Evolutionary conservation across 2,888 invertebrate species (phyloP), one percentile per base, ranked within the genome.

Genomic region (Thecophora atra): DNA sequence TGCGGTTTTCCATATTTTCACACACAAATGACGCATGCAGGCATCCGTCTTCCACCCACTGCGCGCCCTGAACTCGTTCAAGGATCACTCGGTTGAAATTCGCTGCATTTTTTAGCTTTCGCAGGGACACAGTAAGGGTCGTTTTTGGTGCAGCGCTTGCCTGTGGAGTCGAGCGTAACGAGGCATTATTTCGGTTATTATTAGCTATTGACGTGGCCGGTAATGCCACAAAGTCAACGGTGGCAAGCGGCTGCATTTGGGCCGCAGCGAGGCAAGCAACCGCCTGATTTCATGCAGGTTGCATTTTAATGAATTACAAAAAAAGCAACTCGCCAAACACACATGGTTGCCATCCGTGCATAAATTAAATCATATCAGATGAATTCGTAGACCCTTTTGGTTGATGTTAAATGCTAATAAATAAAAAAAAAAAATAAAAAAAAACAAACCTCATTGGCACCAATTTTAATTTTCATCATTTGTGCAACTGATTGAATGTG

Each of bases 241-340:
- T 17, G 15, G 17, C 15, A n/a, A 5, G 13, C 15, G 17, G 5
- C 17, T 30, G 44, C 60, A 11, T 37, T 37, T 37, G 30, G 30
- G 15, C 30, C 30, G 6, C 37, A 37, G 37, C 37, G 11, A 37
- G 11, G 63, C 19, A 44, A 37, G 15, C 21, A n/a, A 8, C 11
- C 37, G 37, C 17, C 6, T 21, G 1, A 37, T 5, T 63, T 21
- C 3, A 42, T 5, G 63, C 71, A 65, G 54, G 64, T 71, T 64
- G 64, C 56, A 47, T 64, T 71, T 71, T 64, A 71, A 64, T 71
- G 64, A 60, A 62, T 56, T 67, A 71, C 56, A 42, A 71, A 71
- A 37, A 52, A 64, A 52, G 64, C 56, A 71, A 70, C n/a, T 63
- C 65, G 66, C 42, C 11, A 47, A 47, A 47, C 6, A n/a, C 0